Conservation (phyloP, 2,888 invertebrate genomes). For the Minunthozetes semirufus region DNA sequence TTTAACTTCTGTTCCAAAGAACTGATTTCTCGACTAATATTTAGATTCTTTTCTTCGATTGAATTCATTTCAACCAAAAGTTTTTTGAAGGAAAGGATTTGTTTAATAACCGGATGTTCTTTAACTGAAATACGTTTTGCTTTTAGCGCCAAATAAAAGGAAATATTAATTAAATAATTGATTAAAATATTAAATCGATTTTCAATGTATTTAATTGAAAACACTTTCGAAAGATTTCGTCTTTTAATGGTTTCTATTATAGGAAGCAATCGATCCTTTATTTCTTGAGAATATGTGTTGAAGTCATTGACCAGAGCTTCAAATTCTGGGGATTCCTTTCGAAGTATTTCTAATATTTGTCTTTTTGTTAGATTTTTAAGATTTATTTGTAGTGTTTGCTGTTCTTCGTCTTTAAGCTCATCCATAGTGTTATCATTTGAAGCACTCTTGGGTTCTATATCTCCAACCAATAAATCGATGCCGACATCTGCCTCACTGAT, state of each 20-base stretch:
- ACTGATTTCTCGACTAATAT: background rate
- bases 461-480: constrained; percentile 50
- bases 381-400: constrained; percentile 24
- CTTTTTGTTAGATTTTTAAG: constrained; percentile 22
- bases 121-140: constrained; percentile 62
- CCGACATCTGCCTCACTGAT: constrained; percentile 70
- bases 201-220: constrained; percentile 63
- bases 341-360: constrained; percentile 54
- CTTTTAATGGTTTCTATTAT: constrained; percentile 60
- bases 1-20: constrained; percentile 44
- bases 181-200: constrained; percentile 61
- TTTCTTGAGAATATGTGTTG: constrained; percentile 62
- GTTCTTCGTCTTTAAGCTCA: constrained; percentile 36
- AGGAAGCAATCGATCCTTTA: constrained; percentile 61
- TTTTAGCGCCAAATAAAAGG: constrained; percentile 76
- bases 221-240: constrained; percentile 51
- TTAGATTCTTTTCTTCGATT: background rate
- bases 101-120: constrained; percentile 81
- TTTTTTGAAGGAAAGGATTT: constrained; percentile 65
- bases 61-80: constrained; percentile 42
- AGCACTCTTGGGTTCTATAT: constrained; percentile 6
- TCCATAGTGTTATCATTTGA: background rate
- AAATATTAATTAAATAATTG: constrained; percentile 78
- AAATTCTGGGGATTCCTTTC: constrained; percentile 83
- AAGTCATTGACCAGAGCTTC: constrained; percentile 69